These are phyloP conservation scores for Diadegma fenestrale DNA, from an alignment of 2,888 invertebrate genomes.

Conservation along the genomic window DNA sequence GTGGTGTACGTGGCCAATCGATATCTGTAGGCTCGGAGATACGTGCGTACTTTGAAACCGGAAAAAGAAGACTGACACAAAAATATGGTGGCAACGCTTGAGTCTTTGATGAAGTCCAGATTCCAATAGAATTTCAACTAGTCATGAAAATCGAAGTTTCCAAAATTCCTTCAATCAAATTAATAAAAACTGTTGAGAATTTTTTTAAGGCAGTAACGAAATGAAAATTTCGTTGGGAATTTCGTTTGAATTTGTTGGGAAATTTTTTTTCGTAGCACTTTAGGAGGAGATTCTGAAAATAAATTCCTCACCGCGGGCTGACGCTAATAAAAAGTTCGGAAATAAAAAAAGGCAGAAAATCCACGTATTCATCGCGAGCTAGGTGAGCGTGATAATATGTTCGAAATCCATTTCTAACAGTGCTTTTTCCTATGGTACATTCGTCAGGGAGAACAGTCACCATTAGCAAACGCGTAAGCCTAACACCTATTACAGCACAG, in stretches of 20 bases:
- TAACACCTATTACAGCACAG: conserved; percentile 35
- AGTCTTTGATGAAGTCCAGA: no score
- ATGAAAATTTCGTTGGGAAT: no score
- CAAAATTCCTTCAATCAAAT: no score
- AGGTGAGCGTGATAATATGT: not conserved
- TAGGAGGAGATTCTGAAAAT: no score
- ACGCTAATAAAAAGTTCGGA: not conserved
- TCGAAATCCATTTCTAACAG: conserved; percentile 14
- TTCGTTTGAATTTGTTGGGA: no score
- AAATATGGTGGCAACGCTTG: not conserved
- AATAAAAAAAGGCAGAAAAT: not conserved
- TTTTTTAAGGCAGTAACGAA: no score
- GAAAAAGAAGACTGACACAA: not conserved
- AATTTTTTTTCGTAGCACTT: no score
- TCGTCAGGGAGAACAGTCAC: conserved; percentile 5
- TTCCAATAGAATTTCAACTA: no score
- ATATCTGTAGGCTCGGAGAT: conserved; percentile 5
- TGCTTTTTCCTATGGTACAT: conserved; percentile 6
- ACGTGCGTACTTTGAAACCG: not conserved
- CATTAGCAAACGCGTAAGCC: conserved; percentile 34
- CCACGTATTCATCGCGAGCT: not conserved
- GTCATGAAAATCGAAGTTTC: no score
- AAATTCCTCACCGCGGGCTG: no score
- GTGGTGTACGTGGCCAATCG: conserved; percentile 54
- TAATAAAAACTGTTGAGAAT: no score